Base-by-base conservation (phyloP, 2,797 vertebrate genomes). In the Cuculus canorus region DNA sequence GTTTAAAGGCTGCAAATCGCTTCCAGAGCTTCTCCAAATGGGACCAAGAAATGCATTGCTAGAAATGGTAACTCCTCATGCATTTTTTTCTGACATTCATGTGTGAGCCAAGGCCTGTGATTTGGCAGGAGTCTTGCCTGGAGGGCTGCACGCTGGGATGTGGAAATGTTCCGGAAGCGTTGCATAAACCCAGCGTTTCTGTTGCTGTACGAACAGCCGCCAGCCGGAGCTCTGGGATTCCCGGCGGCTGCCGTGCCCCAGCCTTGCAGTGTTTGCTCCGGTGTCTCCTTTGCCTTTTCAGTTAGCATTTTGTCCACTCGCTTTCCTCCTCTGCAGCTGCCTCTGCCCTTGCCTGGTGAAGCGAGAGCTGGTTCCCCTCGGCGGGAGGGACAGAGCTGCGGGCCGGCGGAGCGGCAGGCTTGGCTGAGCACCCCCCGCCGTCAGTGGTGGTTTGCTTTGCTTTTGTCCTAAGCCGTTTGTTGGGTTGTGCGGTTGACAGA, bases 291-390 rank as follows among this genome's bases (percentile, higher is more conserved):
- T 96, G 97, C 97, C 95, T 97, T 96, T 97, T 98, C 97, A 94
- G 98, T 98, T 97, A 98, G 98, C 98, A 96, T 98, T 99, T 98
- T 98, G 98, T 98, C 98, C 98, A 98, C 98, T 98, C 98, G 97
- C 98, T 98, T 98, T 98, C 98, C 98, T 98, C 98, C 98, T 97
- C 96, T 96, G 97, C 96, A 96, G 97, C 98, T 98, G 98, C 98
- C 97, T 98, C 97, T 96, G 97, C 97, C 33, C 66, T 32, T 5
- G 22, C 60, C 98, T 98, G 98, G 98, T 98, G 98, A 98, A 98
- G 98, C 97, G 98, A 98, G 98, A 98, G 98, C 95, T 87, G 85
- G 84, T 94, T 97, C 96, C 98, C 97, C 97, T 96, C 93, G n/a
- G 97, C 91, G 45, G 87, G 52, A 33, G 97, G 97, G 97, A 98